Conservation (phyloP, 37 sponge, comb jelly and placozoan genomes). For the Theonella swinhoei region DNA sequence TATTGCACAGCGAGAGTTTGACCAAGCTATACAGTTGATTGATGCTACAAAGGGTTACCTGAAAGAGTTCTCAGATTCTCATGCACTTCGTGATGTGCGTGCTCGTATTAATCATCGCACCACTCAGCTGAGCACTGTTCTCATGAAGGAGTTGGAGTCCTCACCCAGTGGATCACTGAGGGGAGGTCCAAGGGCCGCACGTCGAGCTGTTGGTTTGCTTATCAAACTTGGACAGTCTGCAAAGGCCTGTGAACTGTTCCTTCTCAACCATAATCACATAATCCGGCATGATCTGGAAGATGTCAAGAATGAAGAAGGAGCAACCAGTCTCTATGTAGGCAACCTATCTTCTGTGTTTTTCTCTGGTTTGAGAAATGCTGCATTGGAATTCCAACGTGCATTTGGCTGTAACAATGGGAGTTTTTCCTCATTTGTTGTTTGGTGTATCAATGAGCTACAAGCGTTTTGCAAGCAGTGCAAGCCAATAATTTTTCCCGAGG, state of each 20-base stretch:
- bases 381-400: constrained; percentile 81
- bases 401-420: constrained; percentile 70
- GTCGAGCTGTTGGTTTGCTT: constrained; percentile 77
- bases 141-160: constrained; percentile 89
- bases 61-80: constrained; percentile 68
- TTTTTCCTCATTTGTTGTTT: constrained; percentile 90
- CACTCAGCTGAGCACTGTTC: constrained; percentile 57
- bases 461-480: constrained; percentile 47
- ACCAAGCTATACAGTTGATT: constrained; percentile 80
- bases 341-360: constrained; percentile 84
- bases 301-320: constrained; percentile 91
- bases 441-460: constrained; percentile 80
- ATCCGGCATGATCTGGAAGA: constrained; percentile 65
- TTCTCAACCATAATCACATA: constrained; percentile 73
- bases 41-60: constrained; percentile 54
- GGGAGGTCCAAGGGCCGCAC: constrained; percentile 87
- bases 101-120: constrained; percentile 72
- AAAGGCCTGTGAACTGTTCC: constrained; percentile 89
- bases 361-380: constrained; percentile 69
- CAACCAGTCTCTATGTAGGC: constrained; percentile 77
- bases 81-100: constrained; percentile 68
- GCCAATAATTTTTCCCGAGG: constrained; percentile 42
- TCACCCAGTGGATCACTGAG: constrained; percentile 77
- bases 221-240: constrained; percentile 77
- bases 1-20: constrained; percentile 97